These are phyloP conservation scores for Apocrypta bakeri DNA, from an alignment of 1,140 invertebrate species.

Conservation along the genomic window DNA sequence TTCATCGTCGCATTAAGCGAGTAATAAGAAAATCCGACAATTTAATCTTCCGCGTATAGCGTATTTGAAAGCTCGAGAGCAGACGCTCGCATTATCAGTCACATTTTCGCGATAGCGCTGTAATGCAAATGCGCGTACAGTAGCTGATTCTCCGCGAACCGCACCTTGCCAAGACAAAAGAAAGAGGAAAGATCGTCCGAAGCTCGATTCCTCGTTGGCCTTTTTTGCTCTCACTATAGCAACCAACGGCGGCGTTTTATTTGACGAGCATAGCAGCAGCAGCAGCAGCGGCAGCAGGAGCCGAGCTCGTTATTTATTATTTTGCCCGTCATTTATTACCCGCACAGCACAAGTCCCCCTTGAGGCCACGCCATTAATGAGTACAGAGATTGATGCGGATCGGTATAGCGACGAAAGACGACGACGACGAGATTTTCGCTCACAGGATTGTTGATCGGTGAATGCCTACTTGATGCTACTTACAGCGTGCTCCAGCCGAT, in stretches of 20 bases:
- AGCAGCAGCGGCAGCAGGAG: not conserved
- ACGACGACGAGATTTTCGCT: conserved; percentile 11
- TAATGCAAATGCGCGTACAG: conserved; percentile 21
- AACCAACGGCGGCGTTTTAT: not conserved
- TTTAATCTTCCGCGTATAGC: too few relatives aligned
- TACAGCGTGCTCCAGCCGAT: conserved; percentile 30
- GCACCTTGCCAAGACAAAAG: not conserved
- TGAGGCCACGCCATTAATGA: conserved; percentile 33
- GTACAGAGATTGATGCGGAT: conserved; percentile 50
- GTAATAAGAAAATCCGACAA: too few relatives aligned
- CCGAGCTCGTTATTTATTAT: conserved; percentile 47
- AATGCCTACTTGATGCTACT: conserved; percentile 48
- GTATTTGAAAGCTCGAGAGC: too few relatives aligned
- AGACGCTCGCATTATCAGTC: not conserved
- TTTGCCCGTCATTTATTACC: conserved; percentile 49
- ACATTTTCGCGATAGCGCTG: not conserved
- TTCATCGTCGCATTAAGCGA: too few relatives aligned
- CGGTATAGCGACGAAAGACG: conserved; percentile 7
- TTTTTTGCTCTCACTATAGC: conserved; percentile 5
- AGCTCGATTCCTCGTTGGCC: not conserved
- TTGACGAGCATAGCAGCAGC: conserved; percentile 12
- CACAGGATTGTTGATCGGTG: conserved; percentile 34
- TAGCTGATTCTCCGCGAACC: not conserved
- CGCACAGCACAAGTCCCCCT: not conserved
- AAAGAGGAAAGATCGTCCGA: not conserved